A percentile compares a stretch with the other conserved stretches of the same genome.
Evolutionary conservation across 30 jellyfish, hydroid and myxozoan genomes (phyloP).

Genomic region (Turritopsis dohrnii): DNA sequence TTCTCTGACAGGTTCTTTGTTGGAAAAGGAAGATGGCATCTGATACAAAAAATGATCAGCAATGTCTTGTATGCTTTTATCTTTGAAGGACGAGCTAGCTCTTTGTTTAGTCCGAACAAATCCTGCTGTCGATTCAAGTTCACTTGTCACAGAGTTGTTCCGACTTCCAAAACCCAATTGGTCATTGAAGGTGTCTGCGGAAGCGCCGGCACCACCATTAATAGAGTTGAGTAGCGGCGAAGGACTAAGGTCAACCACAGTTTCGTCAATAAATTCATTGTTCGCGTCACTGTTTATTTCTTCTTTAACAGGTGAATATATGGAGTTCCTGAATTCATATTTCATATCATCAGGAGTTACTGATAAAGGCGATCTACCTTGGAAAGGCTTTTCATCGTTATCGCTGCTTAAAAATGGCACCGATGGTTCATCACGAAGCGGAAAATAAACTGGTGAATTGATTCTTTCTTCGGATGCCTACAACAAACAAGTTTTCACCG

Average conservation of each 20-base stretch:
- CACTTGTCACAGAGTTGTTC: not conserved
- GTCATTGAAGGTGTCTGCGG: not conserved
- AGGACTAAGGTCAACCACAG: not conserved
- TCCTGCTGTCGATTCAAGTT: not conserved
- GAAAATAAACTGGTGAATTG: not conserved
- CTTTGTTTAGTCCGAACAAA: not conserved
- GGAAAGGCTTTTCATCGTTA: conserved; percentile 2
- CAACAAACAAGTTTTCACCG: too few relatives aligned
- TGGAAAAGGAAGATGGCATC: conserved; percentile 27
- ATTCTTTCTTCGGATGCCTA: not conserved
- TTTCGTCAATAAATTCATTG: not conserved
- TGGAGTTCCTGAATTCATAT: conserved; percentile 20
- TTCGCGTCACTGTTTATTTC: not conserved
- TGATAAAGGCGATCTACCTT: conserved; percentile 13
- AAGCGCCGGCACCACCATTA: not conserved
- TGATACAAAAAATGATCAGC: conserved; percentile 37
- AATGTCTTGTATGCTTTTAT: conserved; percentile 29
- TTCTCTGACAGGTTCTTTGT: not conserved
- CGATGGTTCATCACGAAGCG: conserved; percentile 26
- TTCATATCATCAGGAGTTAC: conserved; percentile 18
- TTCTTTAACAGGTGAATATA: conserved; percentile 15
- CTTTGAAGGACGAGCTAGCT: conserved; percentile 5
- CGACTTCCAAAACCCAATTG: not conserved
- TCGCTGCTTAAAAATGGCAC: conserved; percentile 19
- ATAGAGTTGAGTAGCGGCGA: not conserved